Conservation (phyloP, 2,888 invertebrate genomes). For the Tillus elongatus region DNA sequence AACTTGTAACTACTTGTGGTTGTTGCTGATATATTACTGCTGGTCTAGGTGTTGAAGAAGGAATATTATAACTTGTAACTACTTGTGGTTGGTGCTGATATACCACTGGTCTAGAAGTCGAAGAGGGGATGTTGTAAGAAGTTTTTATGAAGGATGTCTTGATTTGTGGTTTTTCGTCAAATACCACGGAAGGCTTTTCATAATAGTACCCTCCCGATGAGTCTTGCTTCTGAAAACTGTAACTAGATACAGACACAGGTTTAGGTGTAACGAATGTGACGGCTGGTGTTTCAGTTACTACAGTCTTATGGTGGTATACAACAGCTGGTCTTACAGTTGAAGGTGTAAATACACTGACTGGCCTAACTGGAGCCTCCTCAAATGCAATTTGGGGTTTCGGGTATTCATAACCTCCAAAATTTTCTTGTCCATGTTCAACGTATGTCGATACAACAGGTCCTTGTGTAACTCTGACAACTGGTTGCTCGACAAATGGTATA, state of each 20-base stretch:
- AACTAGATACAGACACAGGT: conserved; percentile 32
- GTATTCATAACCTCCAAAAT: conserved; percentile 20
- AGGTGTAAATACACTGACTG: too few relatives aligned
- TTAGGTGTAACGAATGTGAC: too few relatives aligned
- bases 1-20: conserved; percentile 8
- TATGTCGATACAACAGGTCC: background rate
- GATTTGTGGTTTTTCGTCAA: conserved; percentile 7
- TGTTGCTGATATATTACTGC: conserved; percentile 10
- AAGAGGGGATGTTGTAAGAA: too few relatives aligned
- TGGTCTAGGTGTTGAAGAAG: too few relatives aligned
- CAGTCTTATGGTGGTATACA: too few relatives aligned
- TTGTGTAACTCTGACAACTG: conserved; percentile 21
- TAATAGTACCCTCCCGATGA: background rate
- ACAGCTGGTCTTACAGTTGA: too few relatives aligned
- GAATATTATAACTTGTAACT: too few relatives aligned
- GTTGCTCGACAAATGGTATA: conserved; percentile 16
- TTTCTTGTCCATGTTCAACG: conserved; percentile 4
- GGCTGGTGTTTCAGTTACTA: too few relatives aligned
- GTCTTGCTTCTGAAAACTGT: conserved; percentile 17
- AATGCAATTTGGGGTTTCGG: conserved; percentile 30
- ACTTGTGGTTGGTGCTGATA: background rate
- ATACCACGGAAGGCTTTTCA: background rate
- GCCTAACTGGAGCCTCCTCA: too few relatives aligned
- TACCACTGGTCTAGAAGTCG: too few relatives aligned
- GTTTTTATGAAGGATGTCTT: too few relatives aligned